phyloP scores from a whole-genome alignment of 1,140 invertebrate species.

The Penaeus japonicus region DNA sequence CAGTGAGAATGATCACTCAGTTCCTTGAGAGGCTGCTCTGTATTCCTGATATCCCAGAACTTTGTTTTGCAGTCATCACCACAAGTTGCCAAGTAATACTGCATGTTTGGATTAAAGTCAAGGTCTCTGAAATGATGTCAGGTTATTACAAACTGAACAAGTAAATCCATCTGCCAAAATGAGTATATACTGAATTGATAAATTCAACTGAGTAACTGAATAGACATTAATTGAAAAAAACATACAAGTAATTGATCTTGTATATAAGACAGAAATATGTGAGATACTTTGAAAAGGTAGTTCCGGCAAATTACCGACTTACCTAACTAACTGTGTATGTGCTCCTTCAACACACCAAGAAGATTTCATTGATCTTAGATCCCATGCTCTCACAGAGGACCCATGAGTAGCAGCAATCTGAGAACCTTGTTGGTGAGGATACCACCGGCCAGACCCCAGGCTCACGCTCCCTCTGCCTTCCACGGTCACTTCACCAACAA shows the following conservation, averaged over 20 bases:
- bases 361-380: conserved; percentile 78
- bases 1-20: conserved; percentile 94
- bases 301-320: conserved; percentile 17
- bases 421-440: conserved; percentile 87
- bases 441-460: conserved; percentile 79
- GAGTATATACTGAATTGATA: too few species aligned
- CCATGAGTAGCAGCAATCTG: conserved; percentile 87
- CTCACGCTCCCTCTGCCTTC: conserved; percentile 36
- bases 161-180: neutral
- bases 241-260: too few species aligned
- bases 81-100: conserved; percentile 91
- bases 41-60: conserved; percentile 94
- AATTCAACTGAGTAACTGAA: too few species aligned
- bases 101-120: conserved; percentile 96
- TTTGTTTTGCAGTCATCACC: conserved; percentile 94
- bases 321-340: conserved; percentile 84
- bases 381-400: conserved; percentile 85
- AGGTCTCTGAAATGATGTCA: conserved; percentile 73
- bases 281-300: neutral
- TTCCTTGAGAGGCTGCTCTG: conserved; percentile 78
- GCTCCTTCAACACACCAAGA: conserved; percentile 86
- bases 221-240: too few species aligned
- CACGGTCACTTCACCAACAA: conserved; percentile 45
- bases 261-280: too few species aligned
- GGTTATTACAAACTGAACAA: neutral